Percentiles rank a stretch among this genome's conserved stretches.
phyloP scores from a whole-genome alignment of 1,140 invertebrate species.

The Magallana gigas region DNA sequence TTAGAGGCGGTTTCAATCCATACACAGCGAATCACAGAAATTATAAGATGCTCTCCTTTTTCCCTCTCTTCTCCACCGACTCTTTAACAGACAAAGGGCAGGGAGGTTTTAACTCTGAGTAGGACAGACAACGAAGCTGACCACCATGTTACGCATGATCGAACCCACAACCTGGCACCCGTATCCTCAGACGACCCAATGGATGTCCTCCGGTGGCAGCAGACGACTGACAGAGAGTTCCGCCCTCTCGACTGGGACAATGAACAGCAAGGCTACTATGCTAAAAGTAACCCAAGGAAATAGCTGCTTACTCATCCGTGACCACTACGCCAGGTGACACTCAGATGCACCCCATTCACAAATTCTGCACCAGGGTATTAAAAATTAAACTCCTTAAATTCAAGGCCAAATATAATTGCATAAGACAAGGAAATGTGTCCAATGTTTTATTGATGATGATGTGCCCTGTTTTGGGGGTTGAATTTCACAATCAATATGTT shows the following conservation, averaged over 20 bases:
- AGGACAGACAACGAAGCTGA: background rate
- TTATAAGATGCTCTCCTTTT: background rate
- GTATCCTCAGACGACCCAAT: conserved; percentile 28
- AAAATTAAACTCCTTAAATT: background rate
- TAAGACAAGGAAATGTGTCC: background rate
- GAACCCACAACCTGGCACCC: conserved; percentile 23
- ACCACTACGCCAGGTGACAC: conserved; percentile 4
- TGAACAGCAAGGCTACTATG: background rate
- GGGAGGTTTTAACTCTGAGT: background rate
- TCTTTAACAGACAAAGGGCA: background rate
- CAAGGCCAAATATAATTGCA: background rate
- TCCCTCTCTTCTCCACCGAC: background rate
- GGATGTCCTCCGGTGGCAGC: background rate
- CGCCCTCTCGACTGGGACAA: background rate
- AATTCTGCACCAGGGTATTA: background rate
- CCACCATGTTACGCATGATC: background rate
- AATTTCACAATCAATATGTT: conserved; percentile 26
- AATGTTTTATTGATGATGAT: conserved; percentile 1
- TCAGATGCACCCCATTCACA: background rate
- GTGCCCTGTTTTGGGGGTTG: conserved; percentile 1
- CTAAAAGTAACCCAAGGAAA: background rate
- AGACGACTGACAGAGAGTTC: background rate
- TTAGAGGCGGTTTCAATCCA: background rate
- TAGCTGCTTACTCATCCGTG: conserved; percentile 14
- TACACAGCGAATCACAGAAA: background rate